Evolutionary conservation across 1,140 invertebrate species (phyloP), one percentile per base, ranked within the genome.

Genomic region (Papilio glaucus): DNA sequence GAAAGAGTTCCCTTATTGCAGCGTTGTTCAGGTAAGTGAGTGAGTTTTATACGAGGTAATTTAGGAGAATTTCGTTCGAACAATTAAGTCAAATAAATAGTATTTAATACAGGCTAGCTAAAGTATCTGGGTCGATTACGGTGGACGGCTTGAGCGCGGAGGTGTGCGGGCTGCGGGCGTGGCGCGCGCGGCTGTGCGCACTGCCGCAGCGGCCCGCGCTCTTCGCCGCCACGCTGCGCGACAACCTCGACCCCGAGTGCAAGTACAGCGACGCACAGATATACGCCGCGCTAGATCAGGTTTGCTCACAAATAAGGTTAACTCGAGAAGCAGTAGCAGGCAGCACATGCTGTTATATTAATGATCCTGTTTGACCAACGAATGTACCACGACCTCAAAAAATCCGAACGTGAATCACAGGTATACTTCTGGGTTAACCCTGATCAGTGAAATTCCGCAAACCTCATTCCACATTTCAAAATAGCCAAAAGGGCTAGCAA

Each of bases 281-380:
- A 4, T 97, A 97, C 96, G 90, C 94, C 65, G 96, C 96, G 9
- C 89, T 98, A 9, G 95, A 96, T 73, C 95, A 97, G 78, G 96
- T 96, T 12, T 41, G 63, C 29, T n/a, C n/a, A n/a, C n/a, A n/a
- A n/a, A n/a, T n/a, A n/a, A n/a, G n/a, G n/a, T n/a, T n/a, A n/a
- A n/a, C n/a, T n/a, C n/a, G n/a, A n/a, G n/a, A n/a, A n/a, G n/a
- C n/a, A n/a, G n/a, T n/a, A n/a, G n/a, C n/a, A n/a, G n/a, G n/a
- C n/a, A n/a, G n/a, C n/a, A n/a, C n/a, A n/a, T n/a, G n/a, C n/a
- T n/a, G n/a, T n/a, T n/a, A n/a, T n/a, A n/a, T n/a, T n/a, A n/a
- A n/a, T n/a, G n/a, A n/a, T n/a, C n/a, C n/a, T n/a, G n/a, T n/a
- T n/a, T n/a, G n/a, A n/a, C n/a, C n/a, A n/a, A n/a, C n/a, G n/a